Evolutionary conservation across 2,888 invertebrate genomes (phyloP).

Genomic region (Synanthedon tipuliformis): DNA sequence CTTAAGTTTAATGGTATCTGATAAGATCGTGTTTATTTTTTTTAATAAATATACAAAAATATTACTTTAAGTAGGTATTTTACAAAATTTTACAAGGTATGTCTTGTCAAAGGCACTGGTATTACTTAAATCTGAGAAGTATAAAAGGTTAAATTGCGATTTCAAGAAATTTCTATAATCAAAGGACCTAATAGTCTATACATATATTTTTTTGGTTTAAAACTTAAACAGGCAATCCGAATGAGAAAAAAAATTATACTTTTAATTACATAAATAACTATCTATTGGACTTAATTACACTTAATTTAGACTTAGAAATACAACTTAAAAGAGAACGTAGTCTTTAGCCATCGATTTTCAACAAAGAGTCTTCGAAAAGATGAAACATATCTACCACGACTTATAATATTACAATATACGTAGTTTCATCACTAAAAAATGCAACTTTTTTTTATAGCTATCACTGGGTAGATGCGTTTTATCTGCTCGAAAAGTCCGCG

Average conservation of each 20-base stretch:
- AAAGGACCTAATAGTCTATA: conserved; percentile 31
- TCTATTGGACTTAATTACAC: conserved; percentile 57
- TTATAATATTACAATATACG: conserved; percentile 47
- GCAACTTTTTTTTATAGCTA: conserved; percentile 58
- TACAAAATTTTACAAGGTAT: conserved; percentile 62
- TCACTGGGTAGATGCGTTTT: conserved; percentile 66
- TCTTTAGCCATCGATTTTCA: conserved; percentile 66
- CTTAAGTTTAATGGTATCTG: conserved; percentile 15
- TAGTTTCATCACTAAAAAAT: conserved; percentile 65
- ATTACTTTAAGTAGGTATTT: conserved; percentile 52
- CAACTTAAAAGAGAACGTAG: conserved; percentile 54
- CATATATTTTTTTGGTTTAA: conserved; percentile 51
- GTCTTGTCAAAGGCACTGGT: conserved; percentile 69
- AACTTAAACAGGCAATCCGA: conserved; percentile 50
- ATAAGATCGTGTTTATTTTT: conserved; percentile 39
- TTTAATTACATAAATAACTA: conserved; percentile 57
- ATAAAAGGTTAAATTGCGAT: conserved; percentile 14
- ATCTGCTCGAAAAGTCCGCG: conserved; percentile 67
- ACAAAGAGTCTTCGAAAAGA: conserved; percentile 66
- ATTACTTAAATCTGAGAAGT: conserved; percentile 36
- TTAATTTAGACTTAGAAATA: conserved; percentile 46
- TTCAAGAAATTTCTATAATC: conserved; percentile 17
- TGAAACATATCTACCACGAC: conserved; percentile 65
- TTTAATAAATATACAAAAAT: conserved; percentile 62
- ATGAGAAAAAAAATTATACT: conserved; percentile 53